A percentile compares a stretch with the other conserved stretches of the same genome.
phyloP scores from a whole-genome alignment of 2,888 invertebrate genomes.

The Stegana nigrithorax region DNA sequence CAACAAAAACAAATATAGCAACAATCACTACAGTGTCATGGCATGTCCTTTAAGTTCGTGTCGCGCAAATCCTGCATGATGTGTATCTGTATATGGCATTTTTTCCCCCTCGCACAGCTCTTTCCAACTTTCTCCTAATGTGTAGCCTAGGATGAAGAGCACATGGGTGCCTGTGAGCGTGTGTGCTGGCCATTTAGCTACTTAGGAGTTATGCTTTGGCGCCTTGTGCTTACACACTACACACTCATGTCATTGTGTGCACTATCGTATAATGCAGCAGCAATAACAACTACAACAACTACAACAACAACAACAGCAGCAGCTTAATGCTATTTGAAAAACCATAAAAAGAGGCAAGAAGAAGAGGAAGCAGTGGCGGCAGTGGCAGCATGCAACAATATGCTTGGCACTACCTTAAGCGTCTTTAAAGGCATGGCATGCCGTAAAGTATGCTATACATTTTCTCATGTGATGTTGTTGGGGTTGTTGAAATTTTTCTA shows the following conservation, averaged over 20 bases:
- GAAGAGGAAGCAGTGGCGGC: too few species aligned
- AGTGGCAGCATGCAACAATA: conserved; percentile 46
- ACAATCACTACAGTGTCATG: conserved; percentile 15
- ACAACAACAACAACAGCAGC: background rate
- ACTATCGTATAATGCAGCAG: too few species aligned
- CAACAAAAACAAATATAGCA: conserved; percentile 16
- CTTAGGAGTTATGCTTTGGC: conserved; percentile 5
- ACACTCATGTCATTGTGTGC: background rate
- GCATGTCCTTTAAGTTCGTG: conserved; percentile 17
- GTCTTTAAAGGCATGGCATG: background rate
- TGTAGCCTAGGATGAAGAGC: too few species aligned
- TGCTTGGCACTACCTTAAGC: conserved; percentile 31
- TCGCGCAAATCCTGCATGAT: conserved; percentile 6
- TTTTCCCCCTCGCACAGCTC: background rate
- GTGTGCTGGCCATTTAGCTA: background rate
- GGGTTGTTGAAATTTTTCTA: background rate
- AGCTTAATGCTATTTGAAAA: conserved; percentile 47
- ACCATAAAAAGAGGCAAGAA: too few species aligned
- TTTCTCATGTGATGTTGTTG: conserved; percentile 31
- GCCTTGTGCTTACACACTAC: background rate
- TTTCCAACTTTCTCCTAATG: too few species aligned
- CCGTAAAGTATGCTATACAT: background rate
- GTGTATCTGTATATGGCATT: background rate
- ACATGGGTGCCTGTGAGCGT: background rate
- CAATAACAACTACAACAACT: too few species aligned